Percentiles rank a stretch among this genome's conserved stretches.
These are phyloP conservation scores for Mormoops blainvillei DNA, from an alignment of 2,113 vertebrate genomes.

Conservation along the genomic window DNA sequence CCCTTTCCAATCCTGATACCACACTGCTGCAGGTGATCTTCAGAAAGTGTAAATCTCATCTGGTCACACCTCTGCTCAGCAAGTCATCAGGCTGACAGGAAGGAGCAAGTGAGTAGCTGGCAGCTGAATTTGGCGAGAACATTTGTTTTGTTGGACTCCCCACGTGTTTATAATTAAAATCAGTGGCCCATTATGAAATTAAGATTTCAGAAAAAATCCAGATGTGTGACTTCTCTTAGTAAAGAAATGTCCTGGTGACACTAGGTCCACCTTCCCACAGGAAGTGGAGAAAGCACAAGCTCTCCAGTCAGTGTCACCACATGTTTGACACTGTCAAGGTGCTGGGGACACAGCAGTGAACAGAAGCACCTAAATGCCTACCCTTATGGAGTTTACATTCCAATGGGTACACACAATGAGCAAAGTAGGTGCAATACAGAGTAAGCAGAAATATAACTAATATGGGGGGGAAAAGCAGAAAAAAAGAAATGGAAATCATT, in stretches of 20 bases:
- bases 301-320: accelerated
- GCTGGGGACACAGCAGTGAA: background rate
- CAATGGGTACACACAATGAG: background rate
- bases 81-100: background rate
- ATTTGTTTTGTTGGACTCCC: background rate
- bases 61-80: background rate
- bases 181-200: background rate
- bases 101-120: background rate
- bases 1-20: background rate
- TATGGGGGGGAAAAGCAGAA: too few relatives aligned
- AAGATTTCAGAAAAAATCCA: background rate
- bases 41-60: background rate
- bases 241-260: background rate
- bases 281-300: background rate
- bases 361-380: background rate
- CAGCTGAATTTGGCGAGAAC: background rate
- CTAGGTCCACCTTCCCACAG: accelerated
- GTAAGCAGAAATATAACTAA: background rate
- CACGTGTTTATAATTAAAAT: background rate
- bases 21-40: background rate
- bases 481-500: accelerated
- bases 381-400: background rate
- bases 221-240: background rate
- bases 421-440: background rate
- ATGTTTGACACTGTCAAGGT: accelerated